A percentile compares a stretch with the other conserved stretches of the same genome.
Evolutionary conservation across 92 coral and sea anemone genomes (phyloP).

Genomic region (Nematostella vectensis): DNA sequence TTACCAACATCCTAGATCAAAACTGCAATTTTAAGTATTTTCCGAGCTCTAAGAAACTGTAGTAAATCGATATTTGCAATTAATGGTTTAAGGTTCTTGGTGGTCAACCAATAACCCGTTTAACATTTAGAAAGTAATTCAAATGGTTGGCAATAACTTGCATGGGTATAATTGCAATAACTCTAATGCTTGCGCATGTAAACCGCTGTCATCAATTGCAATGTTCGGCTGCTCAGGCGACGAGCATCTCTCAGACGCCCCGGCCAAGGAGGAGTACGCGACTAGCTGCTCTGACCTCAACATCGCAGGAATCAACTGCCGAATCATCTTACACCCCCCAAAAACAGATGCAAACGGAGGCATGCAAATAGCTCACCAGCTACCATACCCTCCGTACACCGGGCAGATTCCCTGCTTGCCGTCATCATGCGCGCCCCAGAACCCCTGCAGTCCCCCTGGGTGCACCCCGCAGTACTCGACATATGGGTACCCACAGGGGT

Average conservation of each 20-base stretch:
- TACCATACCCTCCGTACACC: conserved; percentile 38
- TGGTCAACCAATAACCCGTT: no score
- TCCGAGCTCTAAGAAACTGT: no score
- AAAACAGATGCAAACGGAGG: conserved; percentile 35
- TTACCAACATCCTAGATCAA: no score
- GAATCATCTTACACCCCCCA: conserved; percentile 63
- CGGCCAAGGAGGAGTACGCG: conserved; percentile 32
- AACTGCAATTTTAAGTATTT: no score
- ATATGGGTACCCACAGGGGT: conserved; percentile 28
- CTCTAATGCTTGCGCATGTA: no score
- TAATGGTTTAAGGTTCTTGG: no score
- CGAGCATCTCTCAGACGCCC: conserved; percentile 1
- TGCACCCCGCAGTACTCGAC: conserved; percentile 35
- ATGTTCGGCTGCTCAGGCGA: no score
- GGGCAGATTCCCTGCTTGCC: conserved; percentile 31
- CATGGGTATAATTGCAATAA: no score
- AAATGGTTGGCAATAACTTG: no score
- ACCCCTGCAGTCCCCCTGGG: conserved; percentile 40
- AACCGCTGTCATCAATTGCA: no score
- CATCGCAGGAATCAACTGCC: conserved; percentile 50
- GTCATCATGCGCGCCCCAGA: conserved; percentile 27
- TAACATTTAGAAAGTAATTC: no score
- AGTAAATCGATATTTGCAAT: no score
- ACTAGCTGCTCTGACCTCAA: conserved; percentile 53
- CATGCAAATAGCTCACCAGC: conserved; percentile 28